Percentiles rank a stretch among this genome's conserved stretches.
Conservation (phyloP, 53 echinoderm and acorn worm genomes). For the Antedon mediterranea region DNA sequence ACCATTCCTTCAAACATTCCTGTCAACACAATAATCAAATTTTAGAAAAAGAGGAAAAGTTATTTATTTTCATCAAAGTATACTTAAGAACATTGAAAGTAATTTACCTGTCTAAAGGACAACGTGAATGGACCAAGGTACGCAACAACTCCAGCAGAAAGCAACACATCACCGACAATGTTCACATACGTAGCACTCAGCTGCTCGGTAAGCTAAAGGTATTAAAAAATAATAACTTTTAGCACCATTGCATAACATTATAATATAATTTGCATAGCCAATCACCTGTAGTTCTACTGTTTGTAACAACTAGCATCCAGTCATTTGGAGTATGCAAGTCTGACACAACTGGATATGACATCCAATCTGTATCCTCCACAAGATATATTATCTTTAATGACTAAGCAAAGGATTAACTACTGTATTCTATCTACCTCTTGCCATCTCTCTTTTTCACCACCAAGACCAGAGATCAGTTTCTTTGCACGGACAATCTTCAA, state of each 20-base stretch:
- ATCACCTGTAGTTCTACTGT: no score
- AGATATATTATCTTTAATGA: no score
- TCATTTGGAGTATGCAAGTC: no score
- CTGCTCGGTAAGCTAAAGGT: slow-evolving; percentile 40
- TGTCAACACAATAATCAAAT: slow-evolving; percentile 12
- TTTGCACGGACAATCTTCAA: slow-evolving; percentile 82
- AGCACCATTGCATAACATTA: no score
- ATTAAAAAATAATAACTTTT: background rate
- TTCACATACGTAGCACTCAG: slow-evolving; percentile 73
- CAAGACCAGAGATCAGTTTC: slow-evolving; percentile 81
- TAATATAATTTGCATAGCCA: no score
- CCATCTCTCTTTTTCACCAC: slow-evolving; percentile 92
- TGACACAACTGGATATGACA: no score
- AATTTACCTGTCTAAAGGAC: slow-evolving; percentile 90
- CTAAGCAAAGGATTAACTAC: background rate
- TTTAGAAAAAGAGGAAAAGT: no score
- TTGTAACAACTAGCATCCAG: no score
- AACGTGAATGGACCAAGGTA: slow-evolving; percentile 91
- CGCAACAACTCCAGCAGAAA: slow-evolving; percentile 87
- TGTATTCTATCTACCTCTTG: slow-evolving; percentile 54
- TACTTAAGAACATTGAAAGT: no score
- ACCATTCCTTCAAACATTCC: slow-evolving; percentile 93
- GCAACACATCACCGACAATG: slow-evolving; percentile 88
- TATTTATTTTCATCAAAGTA: no score
- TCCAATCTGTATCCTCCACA: background rate